These are phyloP conservation scores for Podiceps cristatus DNA, from an alignment of 2,113 vertebrate genomes.

Conservation along the genomic window DNA sequence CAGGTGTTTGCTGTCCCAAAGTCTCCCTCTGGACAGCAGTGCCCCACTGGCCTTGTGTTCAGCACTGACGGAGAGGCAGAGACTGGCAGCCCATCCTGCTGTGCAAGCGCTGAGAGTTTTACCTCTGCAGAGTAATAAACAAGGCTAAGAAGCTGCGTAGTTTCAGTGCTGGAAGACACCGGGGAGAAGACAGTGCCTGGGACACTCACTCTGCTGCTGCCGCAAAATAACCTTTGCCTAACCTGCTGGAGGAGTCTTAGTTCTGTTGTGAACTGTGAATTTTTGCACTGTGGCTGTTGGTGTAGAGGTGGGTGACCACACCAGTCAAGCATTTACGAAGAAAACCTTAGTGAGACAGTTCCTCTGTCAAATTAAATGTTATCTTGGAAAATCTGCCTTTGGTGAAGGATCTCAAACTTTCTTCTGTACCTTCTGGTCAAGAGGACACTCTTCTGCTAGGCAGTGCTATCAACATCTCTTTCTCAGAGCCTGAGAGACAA, in stretches of 20 bases:
- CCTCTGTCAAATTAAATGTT: background rate
- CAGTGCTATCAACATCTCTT: background rate
- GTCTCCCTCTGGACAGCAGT: background rate
- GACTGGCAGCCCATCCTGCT: background rate
- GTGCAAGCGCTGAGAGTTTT: background rate
- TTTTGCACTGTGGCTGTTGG: background rate
- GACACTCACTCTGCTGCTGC: background rate
- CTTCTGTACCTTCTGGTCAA: background rate
- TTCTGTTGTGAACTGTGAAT: background rate
- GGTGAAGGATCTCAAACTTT: background rate
- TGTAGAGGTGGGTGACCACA: background rate
- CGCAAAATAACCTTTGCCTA: background rate
- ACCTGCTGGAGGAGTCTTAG: background rate
- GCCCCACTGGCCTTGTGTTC: background rate
- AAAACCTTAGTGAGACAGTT: background rate
- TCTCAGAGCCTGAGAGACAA: background rate
- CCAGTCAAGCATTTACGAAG: background rate
- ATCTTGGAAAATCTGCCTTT: background rate
- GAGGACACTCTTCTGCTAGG: background rate
- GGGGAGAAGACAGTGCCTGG: background rate
- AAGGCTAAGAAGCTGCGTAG: background rate
- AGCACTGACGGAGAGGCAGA: background rate
- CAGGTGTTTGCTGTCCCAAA: background rate
- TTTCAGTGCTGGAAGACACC: background rate
- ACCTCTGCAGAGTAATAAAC: background rate